Evolutionary conservation across 2,888 invertebrate genomes (phyloP).

Genomic region (Oasisia sp.): DNA sequence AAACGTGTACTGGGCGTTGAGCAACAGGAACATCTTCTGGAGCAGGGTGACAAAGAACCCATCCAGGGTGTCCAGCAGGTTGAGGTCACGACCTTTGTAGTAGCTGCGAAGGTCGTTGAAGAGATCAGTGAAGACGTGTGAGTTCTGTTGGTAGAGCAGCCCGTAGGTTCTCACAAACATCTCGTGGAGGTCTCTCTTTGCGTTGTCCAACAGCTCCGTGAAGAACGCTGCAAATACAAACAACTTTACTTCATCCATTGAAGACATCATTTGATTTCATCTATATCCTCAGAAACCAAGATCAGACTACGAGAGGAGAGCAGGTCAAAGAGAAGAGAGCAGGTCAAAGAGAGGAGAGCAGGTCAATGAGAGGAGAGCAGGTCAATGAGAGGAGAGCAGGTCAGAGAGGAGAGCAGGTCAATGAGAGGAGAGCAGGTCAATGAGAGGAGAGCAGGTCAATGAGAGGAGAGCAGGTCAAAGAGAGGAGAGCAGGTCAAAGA

Average conservation of each 20-base stretch:
- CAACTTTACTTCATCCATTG: neutral
- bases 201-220: constrained; percentile 82
- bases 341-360: too few relatives aligned
- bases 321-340: too few relatives aligned
- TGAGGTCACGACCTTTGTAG: constrained; percentile 76
- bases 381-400: too few relatives aligned
- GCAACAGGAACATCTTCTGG: constrained; percentile 89
- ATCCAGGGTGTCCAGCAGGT: constrained; percentile 88
- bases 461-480: too few relatives aligned
- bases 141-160: constrained; percentile 91
- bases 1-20: constrained; percentile 91
- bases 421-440: too few relatives aligned
- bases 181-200: constrained; percentile 87
- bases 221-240: constrained; percentile 81
- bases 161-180: constrained; percentile 97
- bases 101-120: constrained; percentile 90
- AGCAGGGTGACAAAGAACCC: constrained; percentile 92
- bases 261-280: too few relatives aligned
- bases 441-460: too few relatives aligned
- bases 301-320: too few relatives aligned
- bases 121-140: constrained; percentile 90
- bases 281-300: too few relatives aligned
- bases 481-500: too few relatives aligned
- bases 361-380: too few relatives aligned
- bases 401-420: too few relatives aligned